phyloP scores from a whole-genome alignment of 1,140 invertebrate species.

The Aleiodes sp. region DNA sequence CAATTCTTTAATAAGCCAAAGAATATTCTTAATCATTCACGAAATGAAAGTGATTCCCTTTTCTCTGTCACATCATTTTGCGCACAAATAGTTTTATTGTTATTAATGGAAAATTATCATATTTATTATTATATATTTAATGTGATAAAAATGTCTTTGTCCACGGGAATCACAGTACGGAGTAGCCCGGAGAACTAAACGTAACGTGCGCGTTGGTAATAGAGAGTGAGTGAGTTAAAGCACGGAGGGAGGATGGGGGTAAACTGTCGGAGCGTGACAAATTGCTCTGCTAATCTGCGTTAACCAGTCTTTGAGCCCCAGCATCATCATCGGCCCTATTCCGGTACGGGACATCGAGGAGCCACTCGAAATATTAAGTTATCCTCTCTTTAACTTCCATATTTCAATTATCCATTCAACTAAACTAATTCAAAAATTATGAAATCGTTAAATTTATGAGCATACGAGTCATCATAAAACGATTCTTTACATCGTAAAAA shows the following conservation, averaged over 20 bases:
- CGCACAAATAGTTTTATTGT: no score
- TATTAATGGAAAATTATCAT: no score
- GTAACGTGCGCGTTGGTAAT: conserved; percentile 3
- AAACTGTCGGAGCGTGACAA: conserved; percentile 61
- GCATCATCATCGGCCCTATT: conserved; percentile 50
- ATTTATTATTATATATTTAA: no score
- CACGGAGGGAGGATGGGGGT: conserved; percentile 33
- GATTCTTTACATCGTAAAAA: no score
- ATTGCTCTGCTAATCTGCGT: conserved; percentile 62
- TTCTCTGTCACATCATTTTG: no score
- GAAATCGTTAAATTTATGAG: no score
- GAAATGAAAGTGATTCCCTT: no score
- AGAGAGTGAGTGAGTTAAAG: conserved; percentile 15
- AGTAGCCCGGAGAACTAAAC: background rate
- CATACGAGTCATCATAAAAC: no score
- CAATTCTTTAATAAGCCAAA: no score
- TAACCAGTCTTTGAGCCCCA: conserved; percentile 58
- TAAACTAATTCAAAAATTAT: conserved; percentile 2
- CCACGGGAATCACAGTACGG: background rate
- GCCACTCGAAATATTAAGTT: conserved; percentile 30
- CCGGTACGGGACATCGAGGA: conserved; percentile 48
- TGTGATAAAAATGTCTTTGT: no score
- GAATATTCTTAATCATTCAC: no score
- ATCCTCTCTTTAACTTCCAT: background rate
- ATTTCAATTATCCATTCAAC: background rate